Evolutionary conservation across 2,797 vertebrate genomes (phyloP), one percentile per base, ranked within the genome.

Genomic region (Lycodopsis pacificus): DNA sequence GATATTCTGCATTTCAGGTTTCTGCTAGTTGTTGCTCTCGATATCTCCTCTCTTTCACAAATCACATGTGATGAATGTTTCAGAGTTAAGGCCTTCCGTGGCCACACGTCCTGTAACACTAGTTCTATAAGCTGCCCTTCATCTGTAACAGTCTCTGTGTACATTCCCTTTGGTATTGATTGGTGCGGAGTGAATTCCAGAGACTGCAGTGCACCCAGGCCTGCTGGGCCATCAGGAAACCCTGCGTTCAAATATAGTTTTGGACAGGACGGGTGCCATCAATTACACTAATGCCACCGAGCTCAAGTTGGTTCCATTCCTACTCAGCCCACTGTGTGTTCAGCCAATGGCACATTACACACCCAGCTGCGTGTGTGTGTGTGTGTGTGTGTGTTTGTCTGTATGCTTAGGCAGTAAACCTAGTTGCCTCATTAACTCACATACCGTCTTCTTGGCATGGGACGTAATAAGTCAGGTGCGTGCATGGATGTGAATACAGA

Each of bases 381-480:
- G 65, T 65, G 64, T 71, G 74, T 65, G 61, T 62, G 66, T 63
- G 58, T 51, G 4, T 63, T 7, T 89, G 82, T 87, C 73, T 83
- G 69, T 82, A 63, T 76, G 64, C 65, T 84, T 58, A 73, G 80
- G 81, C 73, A 78, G 76, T 86, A 86, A 90, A 89, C 79, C 65
- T 40, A 40, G 78, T 71, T 62, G 80, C 86, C 83, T 90, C 86
- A 89, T 90, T 91, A 88, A 85, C 68, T 90, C 71, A 20, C 65
- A 78, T 48, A 75, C 61, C 13, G 42, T 82, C 80, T 79, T 82
- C 79, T 20, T 85, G 81, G 74, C 73, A 34, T 30, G 32, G 58
- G 73, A 32, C 22, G 65, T 85, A 76, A 90, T 77, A 76, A 74
- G 73, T 76, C 20, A 87, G 80, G 81, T 84, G 81, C 82, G 81